phyloP scores from a whole-genome alignment of 2,113 vertebrate species.

The Calonectris borealis region DNA sequence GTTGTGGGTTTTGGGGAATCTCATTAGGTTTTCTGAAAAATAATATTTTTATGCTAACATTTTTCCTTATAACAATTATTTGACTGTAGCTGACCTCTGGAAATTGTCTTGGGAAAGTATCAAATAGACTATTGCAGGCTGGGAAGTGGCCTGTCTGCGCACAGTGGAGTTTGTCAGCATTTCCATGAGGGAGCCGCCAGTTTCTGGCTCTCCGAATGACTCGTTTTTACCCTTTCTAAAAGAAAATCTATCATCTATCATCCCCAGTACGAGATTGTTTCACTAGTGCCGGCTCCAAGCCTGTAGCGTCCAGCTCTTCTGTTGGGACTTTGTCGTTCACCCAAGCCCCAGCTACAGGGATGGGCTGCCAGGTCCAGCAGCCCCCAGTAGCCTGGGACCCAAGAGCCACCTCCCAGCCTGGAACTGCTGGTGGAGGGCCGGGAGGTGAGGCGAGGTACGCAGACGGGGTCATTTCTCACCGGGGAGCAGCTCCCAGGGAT shows the following conservation, averaged over 20 bases:
- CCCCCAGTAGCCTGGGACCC: background rate
- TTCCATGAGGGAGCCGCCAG: background rate
- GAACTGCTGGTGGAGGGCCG: background rate
- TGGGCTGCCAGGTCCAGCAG: background rate
- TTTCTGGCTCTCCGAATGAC: background rate
- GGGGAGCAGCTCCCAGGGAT: background rate
- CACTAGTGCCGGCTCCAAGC: background rate
- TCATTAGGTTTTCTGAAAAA: background rate
- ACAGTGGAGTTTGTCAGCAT: background rate
- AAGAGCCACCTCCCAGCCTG: background rate
- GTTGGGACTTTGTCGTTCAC: background rate
- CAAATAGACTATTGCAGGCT: background rate
- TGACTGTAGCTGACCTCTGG: background rate
- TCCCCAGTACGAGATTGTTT: background rate
- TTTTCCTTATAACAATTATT: background rate
- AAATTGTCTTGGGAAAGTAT: background rate
- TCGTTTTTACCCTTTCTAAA: background rate
- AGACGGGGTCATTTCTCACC: rapidly evolving
- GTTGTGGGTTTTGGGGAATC: background rate
- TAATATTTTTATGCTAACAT: background rate
- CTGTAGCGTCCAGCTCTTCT: background rate
- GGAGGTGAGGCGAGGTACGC: rapidly evolving
- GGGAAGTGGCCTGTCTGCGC: background rate
- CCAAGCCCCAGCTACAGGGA: background rate
- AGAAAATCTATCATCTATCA: background rate